Evolutionary conservation across 2,113 vertebrate species (phyloP).

Genomic region (Hypocryptadius cinnamomeus): DNA sequence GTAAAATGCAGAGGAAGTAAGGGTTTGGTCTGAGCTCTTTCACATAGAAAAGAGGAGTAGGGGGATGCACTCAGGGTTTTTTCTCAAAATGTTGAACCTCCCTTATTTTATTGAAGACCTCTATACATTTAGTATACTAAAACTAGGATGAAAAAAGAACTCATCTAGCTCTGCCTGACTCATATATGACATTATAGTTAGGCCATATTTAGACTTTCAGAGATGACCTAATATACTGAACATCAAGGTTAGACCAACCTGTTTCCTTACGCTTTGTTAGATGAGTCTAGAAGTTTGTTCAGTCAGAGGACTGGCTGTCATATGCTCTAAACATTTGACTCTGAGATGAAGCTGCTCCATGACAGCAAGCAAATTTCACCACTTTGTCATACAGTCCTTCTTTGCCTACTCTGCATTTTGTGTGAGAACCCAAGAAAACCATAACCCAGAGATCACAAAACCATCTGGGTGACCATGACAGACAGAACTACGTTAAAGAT

Average conservation of each 20-base stretch:
- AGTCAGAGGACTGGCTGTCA: background rate
- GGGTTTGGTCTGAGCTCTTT: background rate
- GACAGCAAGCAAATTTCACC: background rate
- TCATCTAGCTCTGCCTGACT: background rate
- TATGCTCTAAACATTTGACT: background rate
- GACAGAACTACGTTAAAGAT: background rate
- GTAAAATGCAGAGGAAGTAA: background rate
- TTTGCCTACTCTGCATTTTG: background rate
- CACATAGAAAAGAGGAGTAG: background rate
- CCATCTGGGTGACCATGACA: background rate
- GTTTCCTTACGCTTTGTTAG: background rate
- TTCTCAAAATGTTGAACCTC: background rate
- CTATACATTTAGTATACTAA: background rate
- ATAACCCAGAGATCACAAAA: background rate
- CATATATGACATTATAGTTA: background rate
- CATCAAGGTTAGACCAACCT: background rate
- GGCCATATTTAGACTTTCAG: background rate
- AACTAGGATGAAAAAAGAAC: background rate
- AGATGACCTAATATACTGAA: background rate
- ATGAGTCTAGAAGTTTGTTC: background rate
- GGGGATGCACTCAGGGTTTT: background rate
- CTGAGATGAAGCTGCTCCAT: background rate
- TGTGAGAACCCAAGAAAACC: background rate
- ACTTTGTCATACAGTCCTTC: background rate
- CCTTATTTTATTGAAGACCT: background rate